Base-by-base conservation (phyloP, 2,113 vertebrate genomes). In the Labeo rohita region DNA sequence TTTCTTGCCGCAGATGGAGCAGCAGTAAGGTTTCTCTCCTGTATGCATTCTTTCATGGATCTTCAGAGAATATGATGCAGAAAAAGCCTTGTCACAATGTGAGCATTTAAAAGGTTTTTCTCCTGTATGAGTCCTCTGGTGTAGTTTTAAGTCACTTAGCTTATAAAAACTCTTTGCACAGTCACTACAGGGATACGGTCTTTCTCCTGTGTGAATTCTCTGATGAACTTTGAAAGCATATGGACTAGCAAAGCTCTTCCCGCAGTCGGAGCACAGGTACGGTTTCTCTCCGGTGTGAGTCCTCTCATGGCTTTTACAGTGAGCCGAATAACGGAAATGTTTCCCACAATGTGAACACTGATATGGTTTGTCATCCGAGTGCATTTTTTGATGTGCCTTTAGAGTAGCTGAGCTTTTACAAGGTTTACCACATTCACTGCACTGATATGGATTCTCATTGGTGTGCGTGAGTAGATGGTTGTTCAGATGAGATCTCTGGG, bases 101-200 rank as follows among this genome's bases (percentile, higher is more conserved):
- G 66, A 70, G 0, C 66, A 70, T 43, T 70, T 39, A 70, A 18
- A 70, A 18, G 66, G 66, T 43, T 70, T 70, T 43, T 83, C 86
- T 5, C 86, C 79, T 80, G 80, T 86, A 43, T 70, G 87, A 4
- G 50, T 84, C 10, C 81, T 68, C 18, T 68, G 63, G 39, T 88
- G 87, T 36, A 52, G 73, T 28, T 79, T 45, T 65, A 84, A 47
- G 36, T 23, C 10, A 54, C n/a, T 23, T n/a, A 23, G 2, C 6
- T 73, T 74, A 21, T 59, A 34, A 13, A 88, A 88, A 23, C 70
- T 21, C 61, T 89, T 86, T 45, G 49, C 49, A 21, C 88, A 89
- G 21, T 84, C 45, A 6, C 59, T 68, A 59, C 88, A 89, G 66
- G 43, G 82, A 85, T 68, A 89, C 7, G 88, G 85, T 84, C 45